Percentiles rank a stretch among this genome's conserved stretches.
Evolutionary conservation across 2,797 vertebrate species (phyloP).

Genomic region (Scyliorhinus canicula): DNA sequence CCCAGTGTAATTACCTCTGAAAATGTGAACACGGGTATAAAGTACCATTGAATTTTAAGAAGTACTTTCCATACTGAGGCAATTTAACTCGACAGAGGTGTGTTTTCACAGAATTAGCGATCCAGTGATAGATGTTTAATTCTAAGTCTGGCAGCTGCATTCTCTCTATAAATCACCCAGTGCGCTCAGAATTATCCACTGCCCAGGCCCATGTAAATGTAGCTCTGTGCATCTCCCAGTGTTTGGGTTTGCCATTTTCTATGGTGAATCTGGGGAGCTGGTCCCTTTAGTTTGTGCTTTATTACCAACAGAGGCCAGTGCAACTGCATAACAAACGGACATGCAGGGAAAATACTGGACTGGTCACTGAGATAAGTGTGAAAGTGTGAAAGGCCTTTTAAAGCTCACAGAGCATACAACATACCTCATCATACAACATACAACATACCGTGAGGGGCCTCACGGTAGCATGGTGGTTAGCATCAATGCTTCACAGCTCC

Average conservation of each 20-base stretch:
- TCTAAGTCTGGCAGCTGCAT: neutral
- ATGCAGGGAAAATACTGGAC: neutral
- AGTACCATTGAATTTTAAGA: neutral
- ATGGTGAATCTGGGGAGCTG: neutral
- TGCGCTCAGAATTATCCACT: neutral
- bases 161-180: neutral
- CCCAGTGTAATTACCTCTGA: neutral
- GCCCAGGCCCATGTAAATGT: neutral
- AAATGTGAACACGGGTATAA: neutral
- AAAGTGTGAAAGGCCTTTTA: neutral
- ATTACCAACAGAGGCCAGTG: neutral
- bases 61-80: neutral
- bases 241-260: neutral
- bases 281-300: neutral
- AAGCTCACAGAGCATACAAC: neutral
- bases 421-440: too few species aligned
- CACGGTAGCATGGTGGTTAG: too few species aligned
- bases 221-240: neutral
- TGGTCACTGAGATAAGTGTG: neutral
- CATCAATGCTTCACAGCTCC: too few species aligned
- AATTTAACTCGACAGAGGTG: neutral
- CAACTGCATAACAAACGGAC: neutral
- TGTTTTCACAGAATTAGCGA: neutral
- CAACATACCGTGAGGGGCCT: too few species aligned
- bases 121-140: neutral